Base-by-base conservation (phyloP, 92 coral and sea anemone species). In the Meandrina meandrites region DNA sequence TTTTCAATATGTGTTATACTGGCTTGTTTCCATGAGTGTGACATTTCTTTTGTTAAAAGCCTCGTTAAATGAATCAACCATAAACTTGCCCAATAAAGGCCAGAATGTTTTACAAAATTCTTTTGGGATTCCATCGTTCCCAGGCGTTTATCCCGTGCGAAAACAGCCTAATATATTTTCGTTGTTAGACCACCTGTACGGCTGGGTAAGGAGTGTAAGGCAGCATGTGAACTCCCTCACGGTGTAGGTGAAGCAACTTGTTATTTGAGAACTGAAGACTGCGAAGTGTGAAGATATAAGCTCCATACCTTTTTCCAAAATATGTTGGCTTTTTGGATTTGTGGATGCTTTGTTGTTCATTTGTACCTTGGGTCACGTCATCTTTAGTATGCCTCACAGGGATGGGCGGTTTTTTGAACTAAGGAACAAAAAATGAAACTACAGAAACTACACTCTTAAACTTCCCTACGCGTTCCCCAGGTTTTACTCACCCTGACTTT, bases 401-500 rank as follows among this genome's bases (percentile, higher is more conserved):
- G 14, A 50, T 56, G 27, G 75, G 18, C 1, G 90, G 93, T 83
- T 81, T 90, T 36, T 90, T 90, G 87, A 87, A 90, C 90, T 90
- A 14, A 34, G 22, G 81, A 74, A 86, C 31, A 79, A 74, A 78
- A 42, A 54, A 22, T n/a, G n/a, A n/a, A n/a, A n/a, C n/a, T n/a
- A n/a, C n/a, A n/a, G n/a, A n/a, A n/a, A n/a, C n/a, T n/a, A n/a
- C n/a, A n/a, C n/a, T n/a, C n/a, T n/a, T n/a, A n/a, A n/a, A n/a
- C n/a, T n/a, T n/a, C n/a, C n/a, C n/a, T n/a, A n/a, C n/a, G n/a
- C 68, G 7, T 1, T 19, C n/a, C 4, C 62, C 21, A n/a, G n/a
- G n/a, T n/a, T 4, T 56, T 56, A 4, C 21, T 56, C 62, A 60
- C 7, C 28, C 68, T 60, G 68, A 28, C 68, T 28, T 21, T 60